Conservation (phyloP, 2,888 invertebrate genomes). For the Hirtodrosophila alboralis region DNA sequence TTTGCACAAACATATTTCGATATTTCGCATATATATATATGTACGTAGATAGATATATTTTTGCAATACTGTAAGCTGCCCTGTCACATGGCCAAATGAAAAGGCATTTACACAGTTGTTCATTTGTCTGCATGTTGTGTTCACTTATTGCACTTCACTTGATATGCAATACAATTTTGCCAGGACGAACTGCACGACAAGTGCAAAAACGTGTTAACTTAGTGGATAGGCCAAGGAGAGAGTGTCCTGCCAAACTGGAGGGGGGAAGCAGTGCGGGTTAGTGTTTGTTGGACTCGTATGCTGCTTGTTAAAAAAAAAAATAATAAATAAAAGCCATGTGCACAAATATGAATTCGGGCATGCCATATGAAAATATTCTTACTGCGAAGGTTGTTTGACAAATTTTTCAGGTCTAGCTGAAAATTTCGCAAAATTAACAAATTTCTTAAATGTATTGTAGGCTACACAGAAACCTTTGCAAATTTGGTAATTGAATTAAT, state of each 20-base stretch:
- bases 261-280: too few species aligned
- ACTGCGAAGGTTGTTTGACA: conserved; percentile 29
- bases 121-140: conserved; percentile 40
- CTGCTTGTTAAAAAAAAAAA: conserved; percentile 4
- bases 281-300: neutral
- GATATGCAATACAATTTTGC: conserved; percentile 64
- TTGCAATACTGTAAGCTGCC: too few species aligned
- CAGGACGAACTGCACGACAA: conserved; percentile 49
- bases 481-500: too few species aligned
- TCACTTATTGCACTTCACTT: conserved; percentile 56
- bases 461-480: too few species aligned
- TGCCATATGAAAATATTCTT: conserved; percentile 31
- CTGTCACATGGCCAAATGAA: conserved; percentile 55
- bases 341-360: conserved; percentile 45
- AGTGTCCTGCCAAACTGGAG: neutral
- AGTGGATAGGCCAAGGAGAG: conserved; percentile 29
- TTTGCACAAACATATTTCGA: conserved; percentile 34
- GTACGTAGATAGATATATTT: too few species aligned
- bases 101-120: conserved; percentile 67
- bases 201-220: conserved; percentile 72
- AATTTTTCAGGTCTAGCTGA: conserved; percentile 8
- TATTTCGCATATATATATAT: too few species aligned
- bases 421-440: too few species aligned
- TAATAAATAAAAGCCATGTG: conserved; percentile 16
- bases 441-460: too few species aligned